Conservation (phyloP, 2,797 vertebrate genomes). For the Manis pentadactyla region DNA sequence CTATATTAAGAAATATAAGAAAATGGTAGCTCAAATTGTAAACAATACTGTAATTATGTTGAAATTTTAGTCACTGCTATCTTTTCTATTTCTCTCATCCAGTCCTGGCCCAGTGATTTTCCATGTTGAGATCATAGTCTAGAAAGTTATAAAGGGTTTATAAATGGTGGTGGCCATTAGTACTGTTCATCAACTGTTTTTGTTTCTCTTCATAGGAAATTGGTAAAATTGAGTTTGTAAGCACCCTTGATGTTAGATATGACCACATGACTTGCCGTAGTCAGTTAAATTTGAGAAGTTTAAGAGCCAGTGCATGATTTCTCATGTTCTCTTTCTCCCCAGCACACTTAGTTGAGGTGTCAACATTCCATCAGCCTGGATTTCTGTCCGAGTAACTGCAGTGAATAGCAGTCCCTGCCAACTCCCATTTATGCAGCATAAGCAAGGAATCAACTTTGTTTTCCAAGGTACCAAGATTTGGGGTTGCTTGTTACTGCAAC, state of each 20-base stretch:
- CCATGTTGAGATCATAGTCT: background rate
- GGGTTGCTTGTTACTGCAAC: background rate
- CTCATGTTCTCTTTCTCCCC: background rate
- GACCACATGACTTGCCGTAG: background rate
- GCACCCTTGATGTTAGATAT: background rate
- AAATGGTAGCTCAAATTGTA: background rate
- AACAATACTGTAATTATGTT: background rate
- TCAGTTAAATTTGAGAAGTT: background rate
- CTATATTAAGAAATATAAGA: background rate
- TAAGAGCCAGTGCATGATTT: background rate
- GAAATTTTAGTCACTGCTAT: background rate
- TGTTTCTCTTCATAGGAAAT: background rate
- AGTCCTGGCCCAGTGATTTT: background rate
- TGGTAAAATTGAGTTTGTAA: background rate
- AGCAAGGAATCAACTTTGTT: background rate
- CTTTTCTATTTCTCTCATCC: background rate
- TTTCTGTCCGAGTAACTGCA: background rate
- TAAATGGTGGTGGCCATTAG: background rate
- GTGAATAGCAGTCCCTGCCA: background rate
- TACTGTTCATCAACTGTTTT: background rate
- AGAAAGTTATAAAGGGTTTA: background rate
- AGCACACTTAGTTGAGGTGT: background rate
- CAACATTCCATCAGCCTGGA: background rate
- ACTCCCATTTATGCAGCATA: background rate
- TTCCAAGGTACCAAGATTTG: background rate